These are phyloP conservation scores for Myripristis jacobus DNA, from an alignment of 2,797 vertebrate species.

Conservation along the genomic window DNA sequence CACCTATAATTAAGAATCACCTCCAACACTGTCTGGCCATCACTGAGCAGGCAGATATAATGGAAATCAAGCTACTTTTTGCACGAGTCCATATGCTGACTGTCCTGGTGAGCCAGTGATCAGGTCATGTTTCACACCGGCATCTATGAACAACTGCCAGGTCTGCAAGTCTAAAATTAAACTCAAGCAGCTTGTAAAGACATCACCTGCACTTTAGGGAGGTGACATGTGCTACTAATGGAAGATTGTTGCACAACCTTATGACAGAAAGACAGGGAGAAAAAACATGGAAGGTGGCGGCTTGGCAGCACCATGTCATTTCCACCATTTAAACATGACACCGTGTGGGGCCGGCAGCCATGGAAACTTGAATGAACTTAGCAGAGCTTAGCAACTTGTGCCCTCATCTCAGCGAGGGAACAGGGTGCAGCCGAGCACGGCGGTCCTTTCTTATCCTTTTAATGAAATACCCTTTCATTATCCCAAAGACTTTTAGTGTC, in stretches of 20 bases:
- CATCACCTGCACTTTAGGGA: not conserved
- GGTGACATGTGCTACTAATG: not conserved
- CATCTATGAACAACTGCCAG: not conserved
- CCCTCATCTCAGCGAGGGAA: not conserved
- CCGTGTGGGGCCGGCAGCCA: not conserved
- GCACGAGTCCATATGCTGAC: not conserved
- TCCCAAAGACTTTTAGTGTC: not conserved
- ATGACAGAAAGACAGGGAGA: not conserved
- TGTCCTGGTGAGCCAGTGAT: not conserved
- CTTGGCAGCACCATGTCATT: not conserved
- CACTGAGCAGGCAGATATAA: not conserved
- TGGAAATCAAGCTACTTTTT: not conserved
- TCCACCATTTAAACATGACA: too few relatives aligned
- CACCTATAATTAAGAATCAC: too few relatives aligned
- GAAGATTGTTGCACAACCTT: not conserved
- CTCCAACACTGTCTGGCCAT: not conserved
- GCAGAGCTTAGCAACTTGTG: not conserved
- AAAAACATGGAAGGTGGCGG: too few relatives aligned
- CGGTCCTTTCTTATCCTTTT: too few relatives aligned
- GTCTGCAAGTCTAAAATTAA: slow-evolving; percentile 22
- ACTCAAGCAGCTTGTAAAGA: not conserved
- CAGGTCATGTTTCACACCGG: slow-evolving; percentile 12
- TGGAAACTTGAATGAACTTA: not conserved
- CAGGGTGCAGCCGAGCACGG: not conserved
- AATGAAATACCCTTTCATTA: not conserved